Evolutionary conservation across 2,113 vertebrate genomes (phyloP), one percentile per base, ranked within the genome.

Genomic region (Tichodroma muraria): DNA sequence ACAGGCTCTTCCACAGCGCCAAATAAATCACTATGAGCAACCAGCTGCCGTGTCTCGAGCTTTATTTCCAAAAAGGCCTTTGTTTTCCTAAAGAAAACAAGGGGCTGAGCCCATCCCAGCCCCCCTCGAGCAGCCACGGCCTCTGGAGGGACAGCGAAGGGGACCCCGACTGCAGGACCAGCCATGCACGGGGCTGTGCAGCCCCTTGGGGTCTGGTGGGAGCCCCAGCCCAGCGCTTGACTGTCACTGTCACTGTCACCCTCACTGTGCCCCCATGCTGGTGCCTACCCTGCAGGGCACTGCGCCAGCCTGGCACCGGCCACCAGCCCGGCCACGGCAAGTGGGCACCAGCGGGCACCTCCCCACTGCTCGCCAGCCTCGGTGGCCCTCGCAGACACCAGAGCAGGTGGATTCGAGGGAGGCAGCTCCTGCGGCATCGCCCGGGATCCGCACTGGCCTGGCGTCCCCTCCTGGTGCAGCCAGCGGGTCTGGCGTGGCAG

Each of bases 31-130:
- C 33, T 8, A 1, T n/a, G 7, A 4, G 75, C 71, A 73, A 31
- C 63, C 10, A 1, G 33, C 47, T 12, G 3, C 83, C 7, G 6
- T 17, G n/a, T 89, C 81, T 89, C 0, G 2, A 89, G 73, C 73
- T 97, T 95, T 97, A 97, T 96, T 97, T 97, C 78, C 10, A 13
- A 93, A 95, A 96, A 87, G n/a, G 70, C 77, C 50, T 90, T 92
- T 56, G 91, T 94, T 92, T 93, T 93, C 73, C 84, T 65, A 61
- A 69, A 80, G 76, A 56, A 89, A 92, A 86, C 6, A 0, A 33
- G 49, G 38, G 50, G 27, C 63, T 85, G 80, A 87, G 77, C 57
- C 31, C 33, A 37, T 33, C 40, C 56, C 78, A 33, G 76, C 54
- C 20, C 23, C 3, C 15, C 40, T 65, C 0, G 1, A 79, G 52